phyloP scores from a whole-genome alignment of 1,140 invertebrate genomes.

The Drosophila navojoa region DNA sequence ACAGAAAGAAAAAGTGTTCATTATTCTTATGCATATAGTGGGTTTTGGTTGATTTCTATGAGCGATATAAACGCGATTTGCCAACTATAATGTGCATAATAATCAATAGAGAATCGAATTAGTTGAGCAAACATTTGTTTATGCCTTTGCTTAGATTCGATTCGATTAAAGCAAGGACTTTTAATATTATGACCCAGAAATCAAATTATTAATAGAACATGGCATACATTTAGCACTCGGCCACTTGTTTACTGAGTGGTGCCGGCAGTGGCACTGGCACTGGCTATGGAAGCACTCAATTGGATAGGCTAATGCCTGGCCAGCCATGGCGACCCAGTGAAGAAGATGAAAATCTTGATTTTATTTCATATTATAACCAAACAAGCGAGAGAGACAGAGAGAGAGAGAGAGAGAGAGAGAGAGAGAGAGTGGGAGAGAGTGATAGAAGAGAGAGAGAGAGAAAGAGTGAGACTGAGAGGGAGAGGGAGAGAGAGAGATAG shows the following conservation, averaged over 20 bases:
- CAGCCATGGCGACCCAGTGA: not conserved
- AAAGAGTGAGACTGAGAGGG: too few relatives aligned
- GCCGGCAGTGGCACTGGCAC: not conserved
- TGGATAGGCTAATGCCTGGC: slow-evolving; percentile 10
- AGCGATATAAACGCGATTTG: too few relatives aligned
- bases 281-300: slow-evolving; percentile 7
- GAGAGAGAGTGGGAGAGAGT: too few relatives aligned
- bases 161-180: not conserved
- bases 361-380: slow-evolving; percentile 5
- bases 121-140: not conserved
- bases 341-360: not conserved
- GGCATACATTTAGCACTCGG: slow-evolving; percentile 40
- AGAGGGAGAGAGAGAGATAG: too few relatives aligned
- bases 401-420: not conserved
- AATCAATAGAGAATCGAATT: not conserved
- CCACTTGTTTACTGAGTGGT: slow-evolving; percentile 48
- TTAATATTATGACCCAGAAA: not conserved
- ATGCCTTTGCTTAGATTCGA: too few relatives aligned
- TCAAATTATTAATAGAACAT: slow-evolving; percentile 39
- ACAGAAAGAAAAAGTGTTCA: too few relatives aligned
- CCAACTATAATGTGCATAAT: not conserved
- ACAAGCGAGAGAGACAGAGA: not conserved
- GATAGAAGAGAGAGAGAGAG: not conserved
- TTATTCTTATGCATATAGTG: too few relatives aligned
- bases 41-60: too few relatives aligned